Evolutionary conservation across 2,113 vertebrate species (phyloP), one percentile per base, ranked within the genome.

Genomic region (Callopanchax toddi): DNA sequence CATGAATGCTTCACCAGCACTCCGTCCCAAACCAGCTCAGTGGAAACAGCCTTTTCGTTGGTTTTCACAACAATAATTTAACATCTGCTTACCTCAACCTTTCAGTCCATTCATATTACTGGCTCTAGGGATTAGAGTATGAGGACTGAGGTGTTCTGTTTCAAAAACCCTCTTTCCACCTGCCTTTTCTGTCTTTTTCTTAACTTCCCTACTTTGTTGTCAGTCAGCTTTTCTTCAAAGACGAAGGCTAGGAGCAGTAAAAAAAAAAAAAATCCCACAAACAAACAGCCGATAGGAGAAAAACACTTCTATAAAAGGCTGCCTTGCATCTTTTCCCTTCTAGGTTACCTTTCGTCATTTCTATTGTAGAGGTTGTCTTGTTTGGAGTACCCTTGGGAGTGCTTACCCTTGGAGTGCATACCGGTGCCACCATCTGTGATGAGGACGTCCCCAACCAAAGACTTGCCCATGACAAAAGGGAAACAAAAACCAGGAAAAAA

Each of bases 381-480:
- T 66, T 61, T 45, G 68, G 46, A 52, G 67, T 66, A 74, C 84
- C 82, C 84, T 87, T 86, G 84, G 73, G 66, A 83, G 61, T 34
- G 39, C 67, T 83, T 84, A 83, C 79, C 86, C 84, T 86, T 84
- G 88, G 60, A 70, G 60, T 59, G 66, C 78, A 25, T 62, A 78
- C 84, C 73, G 59, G 65, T 76, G 65, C 70, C 81, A 78, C 81
- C 82, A 86, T 89, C 84, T 83, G 86, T 62, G 83, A 74, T 4
- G 73, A 79, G 67, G 73, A 81, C 60, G 43, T 83, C 62, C 76
- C 76, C 45, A 20, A 57, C 45, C 54, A 67, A 74, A 77, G 71
- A 71, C 36, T 6, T 54, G 56, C 59, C 29, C 26, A 39, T 29
- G 54, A 81, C 71, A 81, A 84, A 12, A 21, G 45, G 50, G 26